Conservation (phyloP, 2,888 invertebrate genomes). For the Plagodis pulveraria region DNA sequence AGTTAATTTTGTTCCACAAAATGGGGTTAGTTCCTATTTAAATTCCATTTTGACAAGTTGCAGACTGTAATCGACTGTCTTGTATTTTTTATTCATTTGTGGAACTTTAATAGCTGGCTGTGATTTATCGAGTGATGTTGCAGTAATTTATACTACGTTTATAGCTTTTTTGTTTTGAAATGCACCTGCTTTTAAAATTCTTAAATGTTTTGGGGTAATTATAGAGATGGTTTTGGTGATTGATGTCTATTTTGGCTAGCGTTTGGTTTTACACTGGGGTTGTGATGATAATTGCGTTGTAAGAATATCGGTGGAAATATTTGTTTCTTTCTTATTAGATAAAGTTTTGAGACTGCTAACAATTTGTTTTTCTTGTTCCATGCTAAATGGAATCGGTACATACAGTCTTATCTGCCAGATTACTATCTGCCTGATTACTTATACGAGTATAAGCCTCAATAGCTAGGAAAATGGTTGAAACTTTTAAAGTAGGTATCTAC, state of each 20-base stretch:
- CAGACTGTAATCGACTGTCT: slow-evolving; percentile 50
- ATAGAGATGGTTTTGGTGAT: slow-evolving; percentile 17
- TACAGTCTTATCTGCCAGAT: too few species aligned
- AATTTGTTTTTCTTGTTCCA: too few species aligned
- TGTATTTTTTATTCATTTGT: slow-evolving; percentile 44
- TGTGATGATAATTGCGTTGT: neutral
- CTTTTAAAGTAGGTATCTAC: too few species aligned
- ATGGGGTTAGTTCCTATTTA: slow-evolving; percentile 70
- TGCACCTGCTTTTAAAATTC: slow-evolving; percentile 35
- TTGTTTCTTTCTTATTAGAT: too few species aligned
- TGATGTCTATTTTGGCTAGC: slow-evolving; percentile 17
- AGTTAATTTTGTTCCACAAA: slow-evolving; percentile 59
- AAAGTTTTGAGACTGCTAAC: too few species aligned
- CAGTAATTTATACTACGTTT: slow-evolving; percentile 36
- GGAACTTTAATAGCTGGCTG: slow-evolving; percentile 56
- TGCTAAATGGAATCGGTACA: too few species aligned
- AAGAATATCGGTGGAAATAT: too few species aligned
- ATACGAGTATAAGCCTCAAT: too few species aligned
- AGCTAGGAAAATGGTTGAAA: too few species aligned
- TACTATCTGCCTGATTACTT: too few species aligned
- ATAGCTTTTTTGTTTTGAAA: slow-evolving; percentile 27
- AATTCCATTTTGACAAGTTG: slow-evolving; percentile 65
- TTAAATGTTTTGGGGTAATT: slow-evolving; percentile 19
- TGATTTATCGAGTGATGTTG: slow-evolving; percentile 65
- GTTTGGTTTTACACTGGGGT: slow-evolving; percentile 11